These are phyloP conservation scores for Oenanthe melanoleuca DNA, from an alignment of 2,113 vertebrate species.

Conservation along the genomic window DNA sequence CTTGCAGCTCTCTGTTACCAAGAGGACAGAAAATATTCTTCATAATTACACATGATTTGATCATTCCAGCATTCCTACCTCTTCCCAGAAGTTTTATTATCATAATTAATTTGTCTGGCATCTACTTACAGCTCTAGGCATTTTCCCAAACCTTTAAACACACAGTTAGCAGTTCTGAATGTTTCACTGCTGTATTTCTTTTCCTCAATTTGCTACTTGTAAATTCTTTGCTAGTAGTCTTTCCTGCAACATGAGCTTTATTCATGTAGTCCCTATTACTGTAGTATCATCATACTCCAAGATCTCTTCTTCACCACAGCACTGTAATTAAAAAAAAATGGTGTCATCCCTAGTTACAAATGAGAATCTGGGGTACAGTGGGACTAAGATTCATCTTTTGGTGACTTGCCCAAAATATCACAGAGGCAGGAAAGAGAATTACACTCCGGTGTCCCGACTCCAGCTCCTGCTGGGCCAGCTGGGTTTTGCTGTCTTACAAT, in stretches of 20 bases:
- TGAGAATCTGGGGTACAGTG: neutral
- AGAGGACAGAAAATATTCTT: constrained; percentile 11
- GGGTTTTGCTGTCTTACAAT: neutral
- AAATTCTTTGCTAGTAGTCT: neutral
- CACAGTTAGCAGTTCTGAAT: constrained; percentile 1
- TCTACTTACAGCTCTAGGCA: constrained; percentile 39
- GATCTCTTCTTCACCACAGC: neutral
- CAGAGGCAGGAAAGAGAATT: neutral
- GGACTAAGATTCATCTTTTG: neutral
- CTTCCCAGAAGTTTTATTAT: constrained; percentile 60
- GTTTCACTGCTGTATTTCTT: neutral
- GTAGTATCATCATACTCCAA: neutral
- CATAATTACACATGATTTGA: constrained; percentile 35
- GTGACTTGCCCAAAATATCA: neutral
- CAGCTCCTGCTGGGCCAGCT: neutral
- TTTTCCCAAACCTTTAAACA: constrained; percentile 41
- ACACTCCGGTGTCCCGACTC: rapidly evolving
- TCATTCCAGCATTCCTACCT: constrained; percentile 34
- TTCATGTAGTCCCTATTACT: neutral
- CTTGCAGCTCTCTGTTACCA: neutral
- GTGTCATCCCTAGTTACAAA: neutral
- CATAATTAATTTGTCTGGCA: constrained; percentile 62
- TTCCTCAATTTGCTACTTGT: neutral
- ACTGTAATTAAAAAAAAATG: neutral
- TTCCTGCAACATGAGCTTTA: neutral